Evolutionary conservation across 1,140 invertebrate species (phyloP).

Genomic region (Drosophila micromelanica): DNA sequence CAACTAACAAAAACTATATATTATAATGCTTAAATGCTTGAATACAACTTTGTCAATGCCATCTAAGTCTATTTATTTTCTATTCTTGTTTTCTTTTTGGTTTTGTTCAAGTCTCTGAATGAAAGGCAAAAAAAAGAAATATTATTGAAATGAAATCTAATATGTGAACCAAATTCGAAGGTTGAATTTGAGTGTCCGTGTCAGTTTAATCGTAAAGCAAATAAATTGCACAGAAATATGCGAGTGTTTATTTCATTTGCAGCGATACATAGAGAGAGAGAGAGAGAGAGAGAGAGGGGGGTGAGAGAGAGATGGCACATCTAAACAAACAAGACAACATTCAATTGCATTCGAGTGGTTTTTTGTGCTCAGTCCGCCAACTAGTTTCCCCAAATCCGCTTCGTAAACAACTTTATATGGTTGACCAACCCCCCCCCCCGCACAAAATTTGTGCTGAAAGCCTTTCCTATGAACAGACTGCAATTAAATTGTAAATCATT

Average conservation of each 20-base stretch:
- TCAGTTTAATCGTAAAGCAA: conserved; percentile 41
- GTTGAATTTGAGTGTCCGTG: conserved; percentile 9
- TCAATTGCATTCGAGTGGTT: conserved; percentile 9
- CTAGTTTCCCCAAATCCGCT: neutral
- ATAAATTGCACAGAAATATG: conserved; percentile 47
- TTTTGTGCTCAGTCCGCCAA: neutral
- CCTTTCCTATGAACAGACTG: conserved; percentile 54
- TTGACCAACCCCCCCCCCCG: conserved; percentile 18
- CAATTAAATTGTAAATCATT: conserved; percentile 62
- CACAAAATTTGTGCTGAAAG: conserved; percentile 32
- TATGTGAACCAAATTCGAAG: neutral
- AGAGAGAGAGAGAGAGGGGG: no score
- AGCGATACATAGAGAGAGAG: no score
- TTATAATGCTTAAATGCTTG: no score
- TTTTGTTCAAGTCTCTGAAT: no score
- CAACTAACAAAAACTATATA: no score
- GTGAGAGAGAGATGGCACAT: no score
- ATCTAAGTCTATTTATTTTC: no score
- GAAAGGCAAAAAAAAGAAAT: no score
- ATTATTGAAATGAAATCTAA: no score
- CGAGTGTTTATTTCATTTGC: conserved; percentile 23
- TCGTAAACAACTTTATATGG: conserved; percentile 31
- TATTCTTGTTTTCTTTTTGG: no score
- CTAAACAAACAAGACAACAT: conserved; percentile 20
- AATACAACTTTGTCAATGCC: no score